These are phyloP conservation scores for Odontesthes bonariensis DNA, from an alignment of 2,113 vertebrate genomes.

Conservation along the genomic window DNA sequence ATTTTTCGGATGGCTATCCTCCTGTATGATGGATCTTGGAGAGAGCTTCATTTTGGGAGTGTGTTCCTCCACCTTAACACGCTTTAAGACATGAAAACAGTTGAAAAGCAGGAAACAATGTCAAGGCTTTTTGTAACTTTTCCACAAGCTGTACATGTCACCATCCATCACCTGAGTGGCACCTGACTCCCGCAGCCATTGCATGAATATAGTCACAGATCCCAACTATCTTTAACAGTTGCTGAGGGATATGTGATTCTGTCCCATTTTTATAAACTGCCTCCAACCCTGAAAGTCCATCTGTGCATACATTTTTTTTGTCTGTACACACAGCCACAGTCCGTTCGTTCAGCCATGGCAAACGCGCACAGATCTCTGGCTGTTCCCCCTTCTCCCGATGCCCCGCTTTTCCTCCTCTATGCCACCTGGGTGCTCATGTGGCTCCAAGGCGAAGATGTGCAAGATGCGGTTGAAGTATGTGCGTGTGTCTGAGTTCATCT, in stretches of 20 bases:
- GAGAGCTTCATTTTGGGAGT: background rate
- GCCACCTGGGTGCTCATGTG: conserved; percentile 82
- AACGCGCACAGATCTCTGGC: conserved; percentile 57
- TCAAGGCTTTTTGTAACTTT: background rate
- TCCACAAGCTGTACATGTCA: conserved; percentile 7
- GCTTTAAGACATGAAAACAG: too few species aligned
- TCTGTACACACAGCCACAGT: conserved; percentile 58
- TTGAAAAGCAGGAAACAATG: background rate
- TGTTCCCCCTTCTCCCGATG: conserved; percentile 52
- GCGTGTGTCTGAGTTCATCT: conserved; percentile 49
- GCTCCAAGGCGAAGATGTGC: conserved; percentile 75
- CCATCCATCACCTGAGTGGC: conserved; percentile 49
- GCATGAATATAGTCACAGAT: conserved; percentile 1
- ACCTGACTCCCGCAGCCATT: conserved; percentile 32
- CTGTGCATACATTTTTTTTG: conserved; percentile 73
- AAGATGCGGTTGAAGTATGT: conserved; percentile 39
- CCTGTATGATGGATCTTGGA: background rate
- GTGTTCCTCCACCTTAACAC: too few species aligned
- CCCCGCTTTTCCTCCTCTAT: conserved; percentile 48
- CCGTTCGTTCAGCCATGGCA: conserved; percentile 72
- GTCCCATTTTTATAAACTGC: conserved; percentile 11
- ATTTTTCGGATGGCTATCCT: background rate
- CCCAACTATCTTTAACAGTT: conserved; percentile 31
- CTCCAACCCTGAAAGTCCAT: conserved; percentile 70
- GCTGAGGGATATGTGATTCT: conserved; percentile 53